Evolutionary conservation across 2,113 vertebrate species (phyloP).

Genomic region (Muscicapa adusta): DNA sequence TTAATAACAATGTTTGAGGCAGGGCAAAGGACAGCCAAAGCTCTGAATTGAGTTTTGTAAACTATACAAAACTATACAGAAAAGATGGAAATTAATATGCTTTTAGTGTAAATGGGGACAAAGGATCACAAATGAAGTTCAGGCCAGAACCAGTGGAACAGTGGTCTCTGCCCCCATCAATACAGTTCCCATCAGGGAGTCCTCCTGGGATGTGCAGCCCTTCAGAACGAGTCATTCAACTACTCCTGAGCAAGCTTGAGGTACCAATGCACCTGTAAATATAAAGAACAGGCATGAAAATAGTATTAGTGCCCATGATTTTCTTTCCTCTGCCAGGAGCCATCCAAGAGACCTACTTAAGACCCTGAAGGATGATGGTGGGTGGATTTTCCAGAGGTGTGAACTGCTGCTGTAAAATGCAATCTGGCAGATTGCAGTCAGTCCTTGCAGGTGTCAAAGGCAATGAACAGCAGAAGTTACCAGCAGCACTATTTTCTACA

Average conservation of each 20-base stretch:
- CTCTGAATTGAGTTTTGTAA: not conserved
- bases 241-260: not conserved
- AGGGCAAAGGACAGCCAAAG: not conserved
- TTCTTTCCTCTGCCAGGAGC: not conserved
- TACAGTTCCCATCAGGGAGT: not conserved
- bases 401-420: not conserved
- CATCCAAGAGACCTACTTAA: not conserved
- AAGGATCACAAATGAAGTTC: not conserved
- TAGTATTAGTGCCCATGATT: not conserved
- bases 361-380: not conserved
- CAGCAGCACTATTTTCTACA: not conserved
- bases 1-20: not conserved
- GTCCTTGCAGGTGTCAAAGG: not conserved
- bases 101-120: not conserved
- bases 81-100: not conserved
- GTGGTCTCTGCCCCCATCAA: not conserved
- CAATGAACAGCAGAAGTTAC: not conserved
- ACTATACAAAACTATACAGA: not conserved
- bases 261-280: not conserved
- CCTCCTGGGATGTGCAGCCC: not conserved
- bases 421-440: not conserved
- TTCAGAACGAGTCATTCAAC: accelerated
- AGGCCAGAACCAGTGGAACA: not conserved
- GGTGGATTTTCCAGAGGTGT: not conserved
- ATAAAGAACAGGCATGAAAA: accelerated